Evolutionary conservation across 2,797 vertebrate species (phyloP).

Genomic region (Sebastes hubbsi): DNA sequence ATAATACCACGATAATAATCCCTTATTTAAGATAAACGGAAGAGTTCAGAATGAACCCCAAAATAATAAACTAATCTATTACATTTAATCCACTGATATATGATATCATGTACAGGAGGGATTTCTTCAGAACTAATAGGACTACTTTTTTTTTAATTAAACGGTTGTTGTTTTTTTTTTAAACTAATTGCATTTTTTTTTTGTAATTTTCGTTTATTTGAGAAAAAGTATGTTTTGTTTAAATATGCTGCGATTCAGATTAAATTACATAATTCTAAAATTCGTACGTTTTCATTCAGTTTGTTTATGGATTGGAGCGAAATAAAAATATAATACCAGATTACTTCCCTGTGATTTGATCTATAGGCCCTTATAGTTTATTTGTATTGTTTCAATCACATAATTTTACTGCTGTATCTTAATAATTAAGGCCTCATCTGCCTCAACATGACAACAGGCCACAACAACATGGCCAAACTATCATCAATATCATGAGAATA

Average conservation of each 20-base stretch:
- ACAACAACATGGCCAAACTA: not conserved
- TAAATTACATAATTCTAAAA: not conserved
- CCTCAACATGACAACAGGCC: not conserved
- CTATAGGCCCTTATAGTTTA: not conserved
- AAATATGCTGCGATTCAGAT: not conserved
- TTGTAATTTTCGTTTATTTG: not conserved
- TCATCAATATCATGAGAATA: not conserved
- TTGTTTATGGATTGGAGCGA: not conserved
- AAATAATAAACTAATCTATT: not conserved
- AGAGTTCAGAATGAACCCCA: not conserved
- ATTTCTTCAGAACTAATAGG: not conserved
- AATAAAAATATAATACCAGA: not conserved
- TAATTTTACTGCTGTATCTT: not conserved
- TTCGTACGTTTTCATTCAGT: not conserved
- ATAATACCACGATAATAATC: not conserved
- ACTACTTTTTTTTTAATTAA: not conserved
- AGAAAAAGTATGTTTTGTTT: not conserved
- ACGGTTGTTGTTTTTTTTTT: not conserved
- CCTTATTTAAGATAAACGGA: not conserved
- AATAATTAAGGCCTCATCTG: slow-evolving; percentile 12
- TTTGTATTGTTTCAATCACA: not conserved
- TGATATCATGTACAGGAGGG: not conserved
- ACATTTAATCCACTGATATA: not conserved
- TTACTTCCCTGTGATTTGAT: not conserved
- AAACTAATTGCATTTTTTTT: not conserved